These are phyloP conservation scores for Echiichthys vipera DNA, from an alignment of 2,797 vertebrate genomes.

Conservation along the genomic window DNA sequence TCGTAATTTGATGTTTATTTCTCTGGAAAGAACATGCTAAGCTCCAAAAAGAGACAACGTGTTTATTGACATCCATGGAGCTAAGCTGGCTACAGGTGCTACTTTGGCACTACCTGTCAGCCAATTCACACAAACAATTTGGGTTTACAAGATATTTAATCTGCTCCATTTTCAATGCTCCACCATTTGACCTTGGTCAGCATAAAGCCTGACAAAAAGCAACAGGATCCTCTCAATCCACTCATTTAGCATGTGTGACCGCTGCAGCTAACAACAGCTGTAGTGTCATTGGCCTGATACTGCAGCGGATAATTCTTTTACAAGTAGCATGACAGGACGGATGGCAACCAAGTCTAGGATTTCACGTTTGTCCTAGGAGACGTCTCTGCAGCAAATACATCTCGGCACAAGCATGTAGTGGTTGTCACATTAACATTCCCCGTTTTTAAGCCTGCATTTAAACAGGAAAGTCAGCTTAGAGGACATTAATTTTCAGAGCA, in stretches of 20 bases:
- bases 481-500: slow-evolving; percentile 1
- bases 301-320: slow-evolving; percentile 67
- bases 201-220: slow-evolving; percentile 36
- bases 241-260: slow-evolving; percentile 15
- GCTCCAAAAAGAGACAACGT: not conserved
- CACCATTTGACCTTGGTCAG: slow-evolving; percentile 28
- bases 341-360: slow-evolving; percentile 67
- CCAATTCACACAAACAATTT: slow-evolving; percentile 3
- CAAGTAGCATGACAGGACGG: slow-evolving; percentile 69
- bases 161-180: slow-evolving; percentile 15
- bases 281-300: slow-evolving; percentile 46
- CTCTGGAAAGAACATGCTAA: not conserved
- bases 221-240: slow-evolving; percentile 20
- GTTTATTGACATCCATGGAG: not conserved
- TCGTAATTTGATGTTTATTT: not conserved
- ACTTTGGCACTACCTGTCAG: slow-evolving; percentile 7
- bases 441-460: slow-evolving; percentile 8
- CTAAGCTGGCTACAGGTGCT: not conserved
- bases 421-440: slow-evolving; percentile 59
- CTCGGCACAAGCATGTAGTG: slow-evolving; percentile 60
- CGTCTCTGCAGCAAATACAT: slow-evolving; percentile 63
- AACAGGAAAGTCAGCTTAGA: slow-evolving; percentile 15
- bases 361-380: slow-evolving; percentile 71
- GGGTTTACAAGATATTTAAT: slow-evolving; percentile 25
- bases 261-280: slow-evolving; percentile 48